Evolutionary conservation across 2,113 vertebrate species (phyloP).

Genomic region (Marcusenius ussheri): DNA sequence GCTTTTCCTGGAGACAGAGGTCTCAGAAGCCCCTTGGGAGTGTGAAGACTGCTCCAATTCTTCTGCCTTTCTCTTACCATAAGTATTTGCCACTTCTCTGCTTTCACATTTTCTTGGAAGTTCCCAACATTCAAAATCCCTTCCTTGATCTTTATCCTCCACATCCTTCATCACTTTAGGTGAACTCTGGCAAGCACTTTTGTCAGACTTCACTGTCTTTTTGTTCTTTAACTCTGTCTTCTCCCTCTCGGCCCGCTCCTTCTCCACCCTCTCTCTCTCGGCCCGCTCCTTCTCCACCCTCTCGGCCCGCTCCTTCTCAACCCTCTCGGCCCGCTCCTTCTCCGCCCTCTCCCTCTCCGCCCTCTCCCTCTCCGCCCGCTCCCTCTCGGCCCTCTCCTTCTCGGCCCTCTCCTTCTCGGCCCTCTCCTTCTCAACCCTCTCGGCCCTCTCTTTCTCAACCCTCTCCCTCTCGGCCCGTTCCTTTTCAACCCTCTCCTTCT

Average conservation of each 20-base stretch:
- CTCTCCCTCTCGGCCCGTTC: constrained; percentile 11
- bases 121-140: neutral
- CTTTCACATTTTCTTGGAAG: neutral
- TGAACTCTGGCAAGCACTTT: constrained; percentile 19
- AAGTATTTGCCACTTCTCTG: constrained; percentile 31
- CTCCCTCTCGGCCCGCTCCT: constrained; percentile 16
- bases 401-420: constrained; percentile 15
- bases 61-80: constrained; percentile 47
- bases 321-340: neutral
- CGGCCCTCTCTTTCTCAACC: constrained; percentile 36
- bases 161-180: constrained; percentile 11
- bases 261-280: neutral
- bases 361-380: neutral
- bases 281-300: neutral
- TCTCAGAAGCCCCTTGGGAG: neutral
- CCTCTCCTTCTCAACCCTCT: constrained; percentile 49
- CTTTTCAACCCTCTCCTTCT: constrained; percentile 12
- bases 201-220: constrained; percentile 22
- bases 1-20: constrained; percentile 27
- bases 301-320: neutral
- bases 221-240: neutral
- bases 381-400: neutral
- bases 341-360: neutral
- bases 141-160: neutral
- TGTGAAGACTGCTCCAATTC: constrained; percentile 33